Evolutionary conservation across 1,140 invertebrate genomes (phyloP).

Genomic region (Harlomillsia oculata): DNA sequence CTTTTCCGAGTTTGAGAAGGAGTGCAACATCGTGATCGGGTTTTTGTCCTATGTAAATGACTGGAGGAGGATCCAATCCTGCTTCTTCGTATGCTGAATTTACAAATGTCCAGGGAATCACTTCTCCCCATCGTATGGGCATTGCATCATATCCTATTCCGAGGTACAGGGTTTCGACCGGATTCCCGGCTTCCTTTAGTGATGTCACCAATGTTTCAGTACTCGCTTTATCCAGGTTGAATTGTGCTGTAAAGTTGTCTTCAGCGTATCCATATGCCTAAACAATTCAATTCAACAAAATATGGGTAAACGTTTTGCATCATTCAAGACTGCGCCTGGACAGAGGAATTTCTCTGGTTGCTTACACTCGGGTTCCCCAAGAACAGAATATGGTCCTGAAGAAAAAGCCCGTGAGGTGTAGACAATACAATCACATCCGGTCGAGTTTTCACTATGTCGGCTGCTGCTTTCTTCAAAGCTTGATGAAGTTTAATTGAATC

Average conservation of each 20-base stretch:
- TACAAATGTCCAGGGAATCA: constrained; percentile 25
- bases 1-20: constrained; percentile 6
- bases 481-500: neutral
- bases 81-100: constrained; percentile 6
- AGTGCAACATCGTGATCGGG: no score
- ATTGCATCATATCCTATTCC: neutral
- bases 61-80: constrained; percentile 1
- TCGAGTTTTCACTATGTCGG: neutral
- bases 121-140: constrained; percentile 24
- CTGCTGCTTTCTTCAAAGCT: neutral
- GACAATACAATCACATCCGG: neutral
- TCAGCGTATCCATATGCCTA: neutral
- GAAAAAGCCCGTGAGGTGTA: neutral
- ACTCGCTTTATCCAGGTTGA: neutral
- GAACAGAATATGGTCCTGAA: neutral
- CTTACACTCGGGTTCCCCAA: neutral
- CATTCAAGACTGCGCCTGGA: neutral
- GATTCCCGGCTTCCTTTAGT: neutral
- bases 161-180: neutral
- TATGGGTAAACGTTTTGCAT: neutral
- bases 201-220: neutral
- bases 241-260: neutral
- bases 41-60: constrained; percentile 19
- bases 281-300: neutral
- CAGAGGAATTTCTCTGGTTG: neutral